Evolutionary conservation across 64 coral and sea anemone genomes (phyloP).

Genomic region (Cladopsammia gracilis): DNA sequence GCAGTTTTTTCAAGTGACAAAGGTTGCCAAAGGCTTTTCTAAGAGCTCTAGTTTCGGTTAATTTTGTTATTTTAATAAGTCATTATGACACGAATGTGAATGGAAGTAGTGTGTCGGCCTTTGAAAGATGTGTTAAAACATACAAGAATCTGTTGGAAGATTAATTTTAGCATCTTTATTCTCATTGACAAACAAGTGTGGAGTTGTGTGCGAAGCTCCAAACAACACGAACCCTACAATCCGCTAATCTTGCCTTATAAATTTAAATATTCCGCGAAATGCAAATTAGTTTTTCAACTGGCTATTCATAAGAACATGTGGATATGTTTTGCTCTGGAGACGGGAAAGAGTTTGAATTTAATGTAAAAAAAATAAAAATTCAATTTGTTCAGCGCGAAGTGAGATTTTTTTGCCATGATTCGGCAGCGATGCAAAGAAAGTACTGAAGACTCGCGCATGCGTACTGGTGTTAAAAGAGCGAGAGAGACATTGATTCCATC

Average conservation of each 20-base stretch:
- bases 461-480: not conserved
- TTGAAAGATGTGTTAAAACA: slow-evolving; percentile 57
- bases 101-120: slow-evolving; percentile 8
- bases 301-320: slow-evolving; percentile 15
- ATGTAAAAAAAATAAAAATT: not conserved
- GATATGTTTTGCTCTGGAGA: not conserved
- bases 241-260: slow-evolving; percentile 12
- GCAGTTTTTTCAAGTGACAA: slow-evolving; percentile 74
- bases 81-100: slow-evolving; percentile 56
- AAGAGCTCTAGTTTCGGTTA: slow-evolving; percentile 64
- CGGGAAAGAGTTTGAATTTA: not conserved
- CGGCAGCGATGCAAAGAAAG: not conserved
- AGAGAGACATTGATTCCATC: too few relatives aligned
- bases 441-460: not conserved
- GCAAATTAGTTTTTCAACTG: slow-evolving; percentile 69
- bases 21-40: slow-evolving; percentile 68
- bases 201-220: slow-evolving; percentile 16
- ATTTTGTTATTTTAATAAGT: slow-evolving; percentile 90
- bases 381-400: not conserved
- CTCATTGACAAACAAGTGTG: slow-evolving; percentile 50
- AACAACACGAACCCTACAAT: not conserved
- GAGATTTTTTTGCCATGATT: not conserved
- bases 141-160: slow-evolving; percentile 58
- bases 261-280: slow-evolving; percentile 66
- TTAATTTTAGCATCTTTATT: slow-evolving; percentile 30